phyloP scores from a whole-genome alignment of 2,888 invertebrate genomes.

The Hirtodrosophila confusa region DNA sequence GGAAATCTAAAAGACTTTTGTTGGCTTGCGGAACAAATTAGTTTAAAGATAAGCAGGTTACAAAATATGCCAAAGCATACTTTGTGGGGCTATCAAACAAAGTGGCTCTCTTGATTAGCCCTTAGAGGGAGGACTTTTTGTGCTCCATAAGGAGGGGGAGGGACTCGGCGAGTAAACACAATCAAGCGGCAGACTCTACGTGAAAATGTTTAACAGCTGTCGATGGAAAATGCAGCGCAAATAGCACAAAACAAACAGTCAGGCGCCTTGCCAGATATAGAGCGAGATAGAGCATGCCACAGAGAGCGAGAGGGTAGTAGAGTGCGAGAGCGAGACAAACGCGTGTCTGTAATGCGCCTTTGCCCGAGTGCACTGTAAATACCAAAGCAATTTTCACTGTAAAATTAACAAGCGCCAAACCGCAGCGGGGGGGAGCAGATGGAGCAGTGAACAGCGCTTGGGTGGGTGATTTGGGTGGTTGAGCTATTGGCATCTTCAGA shows the following conservation, averaged over 20 bases:
- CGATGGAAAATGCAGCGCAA: constrained; percentile 69
- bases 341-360: constrained; percentile 69
- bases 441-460: background rate
- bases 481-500: constrained; percentile 55
- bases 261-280: constrained; percentile 17
- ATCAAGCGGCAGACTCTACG: constrained; percentile 69
- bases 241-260: constrained; percentile 47
- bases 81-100: constrained; percentile 61
- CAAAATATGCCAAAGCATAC: constrained; percentile 76
- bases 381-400: constrained; percentile 76
- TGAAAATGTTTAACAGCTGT: constrained; percentile 76
- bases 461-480: constrained; percentile 3
- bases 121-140: constrained; percentile 34
- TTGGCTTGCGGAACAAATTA: constrained; percentile 62
- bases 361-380: constrained; percentile 78
- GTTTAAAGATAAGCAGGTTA: constrained; percentile 79
- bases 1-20: constrained; percentile 26
- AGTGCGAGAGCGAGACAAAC: constrained; percentile 8
- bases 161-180: constrained; percentile 59
- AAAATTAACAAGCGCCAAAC: constrained; percentile 79
- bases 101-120: constrained; percentile 76
- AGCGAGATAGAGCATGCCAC: too few relatives aligned
- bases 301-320: background rate
- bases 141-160: background rate
- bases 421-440: constrained; percentile 47